phyloP scores from a whole-genome alignment of 2,797 vertebrate genomes.

The Austrolebias charrua region DNA sequence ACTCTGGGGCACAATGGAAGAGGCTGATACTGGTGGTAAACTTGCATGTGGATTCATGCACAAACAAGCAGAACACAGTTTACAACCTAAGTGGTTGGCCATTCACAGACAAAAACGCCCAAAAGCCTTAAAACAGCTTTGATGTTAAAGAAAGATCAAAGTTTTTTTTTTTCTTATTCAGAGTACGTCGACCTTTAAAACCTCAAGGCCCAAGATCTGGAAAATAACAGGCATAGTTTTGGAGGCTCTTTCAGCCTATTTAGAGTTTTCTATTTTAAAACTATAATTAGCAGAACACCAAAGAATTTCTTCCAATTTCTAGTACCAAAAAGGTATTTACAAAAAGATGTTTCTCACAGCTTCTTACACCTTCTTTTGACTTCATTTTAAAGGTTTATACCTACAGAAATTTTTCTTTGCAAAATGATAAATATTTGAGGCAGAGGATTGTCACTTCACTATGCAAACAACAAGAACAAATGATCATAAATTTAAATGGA shows the following conservation, averaged over 20 bases:
- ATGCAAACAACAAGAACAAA: slow-evolving; percentile 14
- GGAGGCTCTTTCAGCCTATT: too few species aligned
- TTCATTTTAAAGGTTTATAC: too few species aligned
- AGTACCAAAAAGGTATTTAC: too few species aligned
- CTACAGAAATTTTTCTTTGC: background rate
- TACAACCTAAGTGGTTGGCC: slow-evolving; percentile 46
- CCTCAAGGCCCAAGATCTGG: slow-evolving; percentile 23
- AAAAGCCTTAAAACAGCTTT: slow-evolving; percentile 42
- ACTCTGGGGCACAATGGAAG: slow-evolving; percentile 51
- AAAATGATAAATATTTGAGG: slow-evolving; percentile 3
- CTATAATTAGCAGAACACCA: too few species aligned
- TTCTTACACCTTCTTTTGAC: too few species aligned
- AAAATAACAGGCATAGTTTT: slow-evolving; percentile 18
- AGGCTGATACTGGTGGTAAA: slow-evolving; percentile 59
- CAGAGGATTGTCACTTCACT: slow-evolving; percentile 17
- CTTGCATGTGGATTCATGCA: slow-evolving; percentile 42
- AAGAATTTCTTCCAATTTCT: too few species aligned
- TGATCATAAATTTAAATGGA: too few species aligned
- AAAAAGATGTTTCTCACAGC: too few species aligned
- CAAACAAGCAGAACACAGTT: slow-evolving; percentile 33
- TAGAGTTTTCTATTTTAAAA: too few species aligned
- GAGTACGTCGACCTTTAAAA: slow-evolving; percentile 43
- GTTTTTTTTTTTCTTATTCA: slow-evolving; percentile 41
- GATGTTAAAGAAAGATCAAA: slow-evolving; percentile 58
- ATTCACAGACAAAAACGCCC: slow-evolving; percentile 46